These are phyloP conservation scores for Calyptommatus sinebrachiatus DNA, from an alignment of 2,113 vertebrate genomes.

Conservation along the genomic window DNA sequence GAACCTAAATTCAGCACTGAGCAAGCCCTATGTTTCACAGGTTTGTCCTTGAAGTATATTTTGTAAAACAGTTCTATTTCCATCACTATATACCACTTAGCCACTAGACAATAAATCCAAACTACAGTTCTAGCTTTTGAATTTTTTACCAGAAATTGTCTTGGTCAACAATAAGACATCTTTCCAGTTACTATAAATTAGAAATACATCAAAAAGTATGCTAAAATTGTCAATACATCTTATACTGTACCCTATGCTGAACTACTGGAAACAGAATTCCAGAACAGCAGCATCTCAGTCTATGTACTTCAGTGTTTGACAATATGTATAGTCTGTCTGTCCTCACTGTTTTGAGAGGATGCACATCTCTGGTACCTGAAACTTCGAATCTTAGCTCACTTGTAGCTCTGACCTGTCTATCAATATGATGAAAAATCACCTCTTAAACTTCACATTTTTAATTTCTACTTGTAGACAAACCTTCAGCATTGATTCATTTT, in stretches of 20 bases:
- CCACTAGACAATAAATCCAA: neutral
- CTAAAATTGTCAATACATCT: neutral
- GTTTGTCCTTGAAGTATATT: neutral
- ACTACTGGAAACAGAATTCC: neutral
- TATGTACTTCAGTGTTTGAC: neutral
- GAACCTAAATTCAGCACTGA: neutral
- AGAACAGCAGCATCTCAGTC: neutral
- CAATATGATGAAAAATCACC: neutral
- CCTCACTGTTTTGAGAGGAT: neutral
- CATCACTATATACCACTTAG: too few relatives aligned
- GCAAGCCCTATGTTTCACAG: neutral
- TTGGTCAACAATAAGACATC: neutral
- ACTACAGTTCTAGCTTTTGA: neutral
- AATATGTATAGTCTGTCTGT: neutral
- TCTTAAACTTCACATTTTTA: neutral
- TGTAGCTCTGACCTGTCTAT: neutral
- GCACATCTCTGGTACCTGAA: too few relatives aligned
- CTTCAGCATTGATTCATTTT: neutral
- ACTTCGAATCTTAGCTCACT: neutral
- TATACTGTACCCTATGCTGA: neutral
- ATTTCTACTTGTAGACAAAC: neutral
- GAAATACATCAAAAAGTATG: neutral
- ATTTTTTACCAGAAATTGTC: neutral
- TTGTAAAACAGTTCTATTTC: too few relatives aligned
- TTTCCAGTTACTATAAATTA: neutral